A percentile compares a stretch with the other conserved stretches of the same genome.
phyloP scores from a whole-genome alignment of 2,113 vertebrate genomes.

The Caranx ignobilis region DNA sequence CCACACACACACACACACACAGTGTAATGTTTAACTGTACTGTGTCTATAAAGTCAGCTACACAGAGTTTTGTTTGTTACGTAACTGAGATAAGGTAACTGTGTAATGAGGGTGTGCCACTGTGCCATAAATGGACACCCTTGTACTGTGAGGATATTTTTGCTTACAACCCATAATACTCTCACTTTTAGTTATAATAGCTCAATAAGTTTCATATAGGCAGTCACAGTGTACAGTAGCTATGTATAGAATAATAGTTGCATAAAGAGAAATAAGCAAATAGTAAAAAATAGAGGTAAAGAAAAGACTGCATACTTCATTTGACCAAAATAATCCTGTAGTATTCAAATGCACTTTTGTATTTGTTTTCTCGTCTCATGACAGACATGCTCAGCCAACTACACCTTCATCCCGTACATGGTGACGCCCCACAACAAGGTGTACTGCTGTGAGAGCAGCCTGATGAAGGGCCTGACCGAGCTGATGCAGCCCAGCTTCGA shows the following conservation, averaged over 20 bases:
- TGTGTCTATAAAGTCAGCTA: not conserved
- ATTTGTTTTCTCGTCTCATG: not conserved
- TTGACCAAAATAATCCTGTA: too few relatives aligned
- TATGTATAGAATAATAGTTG: not conserved
- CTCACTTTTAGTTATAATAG: not conserved
- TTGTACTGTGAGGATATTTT: not conserved
- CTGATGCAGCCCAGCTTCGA: slow-evolving; percentile 97
- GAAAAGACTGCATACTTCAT: too few relatives aligned
- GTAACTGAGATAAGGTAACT: not conserved
- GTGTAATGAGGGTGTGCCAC: not conserved
- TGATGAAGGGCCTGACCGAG: slow-evolving; percentile 95
- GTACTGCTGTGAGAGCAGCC: slow-evolving; percentile 96
- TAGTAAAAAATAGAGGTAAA: too few relatives aligned
- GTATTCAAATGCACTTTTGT: not conserved
- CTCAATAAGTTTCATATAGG: not conserved
- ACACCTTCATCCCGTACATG: slow-evolving; percentile 97
- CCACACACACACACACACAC: not conserved
- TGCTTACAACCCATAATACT: not conserved
- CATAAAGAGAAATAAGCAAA: too few relatives aligned
- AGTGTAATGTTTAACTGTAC: slow-evolving; percentile 16
- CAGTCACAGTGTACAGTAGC: not conserved
- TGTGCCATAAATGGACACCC: not conserved
- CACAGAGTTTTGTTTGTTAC: not conserved
- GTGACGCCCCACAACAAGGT: slow-evolving; percentile 97
- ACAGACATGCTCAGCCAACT: slow-evolving; percentile 96